A percentile compares a stretch with the other conserved stretches of the same genome.
Evolutionary conservation across 92 coral and sea anemone species (phyloP).

Genomic region (Palythoa heliodiscus): DNA sequence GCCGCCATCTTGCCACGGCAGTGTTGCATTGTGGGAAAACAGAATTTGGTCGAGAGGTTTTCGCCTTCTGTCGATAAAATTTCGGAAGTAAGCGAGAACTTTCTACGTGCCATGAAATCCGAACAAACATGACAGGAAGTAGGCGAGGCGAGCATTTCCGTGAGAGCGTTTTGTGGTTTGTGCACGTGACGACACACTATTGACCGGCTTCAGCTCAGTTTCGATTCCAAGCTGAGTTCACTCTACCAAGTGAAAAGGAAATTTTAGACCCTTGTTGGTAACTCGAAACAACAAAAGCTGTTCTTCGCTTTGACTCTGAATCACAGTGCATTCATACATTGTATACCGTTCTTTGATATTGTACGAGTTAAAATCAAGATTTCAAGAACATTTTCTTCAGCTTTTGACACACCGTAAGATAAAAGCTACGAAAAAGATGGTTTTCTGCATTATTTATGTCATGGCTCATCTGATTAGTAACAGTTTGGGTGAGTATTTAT

Average conservation of each 20-base stretch:
- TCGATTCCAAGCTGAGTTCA: not conserved
- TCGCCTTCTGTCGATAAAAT: slow-evolving; percentile 11
- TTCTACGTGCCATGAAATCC: slow-evolving; percentile 9
- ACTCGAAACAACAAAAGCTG: no score
- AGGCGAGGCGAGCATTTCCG: slow-evolving; percentile 45
- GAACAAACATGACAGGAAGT: slow-evolving; percentile 27
- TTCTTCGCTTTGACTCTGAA: no score
- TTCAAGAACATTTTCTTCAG: not conserved
- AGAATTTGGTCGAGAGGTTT: not conserved
- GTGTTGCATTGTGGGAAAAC: slow-evolving; percentile 18
- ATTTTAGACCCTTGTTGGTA: not conserved
- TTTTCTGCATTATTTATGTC: not conserved
- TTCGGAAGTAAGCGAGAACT: slow-evolving; percentile 15
- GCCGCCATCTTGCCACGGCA: slow-evolving; percentile 39
- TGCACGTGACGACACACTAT: slow-evolving; percentile 22
- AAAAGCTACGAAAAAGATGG: not conserved
- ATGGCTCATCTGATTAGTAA: slow-evolving; percentile 4
- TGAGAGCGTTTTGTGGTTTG: slow-evolving; percentile 13
- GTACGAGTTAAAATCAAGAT: not conserved
- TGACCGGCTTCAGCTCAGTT: slow-evolving; percentile 13
- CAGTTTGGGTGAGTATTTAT: slow-evolving; percentile 23
- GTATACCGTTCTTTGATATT: not conserved
- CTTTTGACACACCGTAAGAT: not conserved
- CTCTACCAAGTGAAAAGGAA: not conserved
- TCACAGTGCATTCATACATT: not conserved